Evolutionary conservation across 2,888 invertebrate genomes (phyloP).

Genomic region (Drosophila mercatorum): DNA sequence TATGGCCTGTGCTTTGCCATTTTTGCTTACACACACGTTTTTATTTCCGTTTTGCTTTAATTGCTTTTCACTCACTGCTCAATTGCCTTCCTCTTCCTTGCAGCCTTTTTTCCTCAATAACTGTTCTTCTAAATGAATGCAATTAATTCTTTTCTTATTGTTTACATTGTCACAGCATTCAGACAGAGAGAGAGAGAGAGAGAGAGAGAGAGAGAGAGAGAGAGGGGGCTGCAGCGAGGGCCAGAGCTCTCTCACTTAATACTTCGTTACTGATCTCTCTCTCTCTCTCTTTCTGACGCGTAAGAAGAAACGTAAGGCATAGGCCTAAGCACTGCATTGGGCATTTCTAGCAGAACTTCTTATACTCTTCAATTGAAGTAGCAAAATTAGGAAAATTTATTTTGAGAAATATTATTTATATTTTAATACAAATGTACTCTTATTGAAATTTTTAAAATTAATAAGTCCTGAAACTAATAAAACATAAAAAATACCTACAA

Average conservation of each 20-base stretch:
- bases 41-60: conserved; percentile 48
- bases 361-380: conserved; percentile 16
- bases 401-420: not conserved
- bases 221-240: not conserved
- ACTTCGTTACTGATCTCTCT: not conserved
- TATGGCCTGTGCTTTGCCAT: conserved; percentile 22
- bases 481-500: too few species aligned
- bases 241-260: not conserved
- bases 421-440: too few species aligned
- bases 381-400: not conserved
- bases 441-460: too few species aligned
- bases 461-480: too few species aligned
- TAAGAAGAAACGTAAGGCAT: conserved; percentile 15
- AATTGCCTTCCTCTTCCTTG: conserved; percentile 28
- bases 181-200: not conserved
- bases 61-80: conserved; percentile 28
- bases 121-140: conserved; percentile 27
- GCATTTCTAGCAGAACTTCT: conserved; percentile 1
- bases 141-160: conserved; percentile 10
- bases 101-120: conserved; percentile 15
- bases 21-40: conserved; percentile 28
- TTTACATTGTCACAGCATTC: conserved; percentile 13
- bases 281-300: not conserved
- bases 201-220: too few species aligned
- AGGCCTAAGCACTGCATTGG: not conserved